Base-by-base conservation (phyloP, 2,113 vertebrate species). In the Myotis lucifugus region DNA sequence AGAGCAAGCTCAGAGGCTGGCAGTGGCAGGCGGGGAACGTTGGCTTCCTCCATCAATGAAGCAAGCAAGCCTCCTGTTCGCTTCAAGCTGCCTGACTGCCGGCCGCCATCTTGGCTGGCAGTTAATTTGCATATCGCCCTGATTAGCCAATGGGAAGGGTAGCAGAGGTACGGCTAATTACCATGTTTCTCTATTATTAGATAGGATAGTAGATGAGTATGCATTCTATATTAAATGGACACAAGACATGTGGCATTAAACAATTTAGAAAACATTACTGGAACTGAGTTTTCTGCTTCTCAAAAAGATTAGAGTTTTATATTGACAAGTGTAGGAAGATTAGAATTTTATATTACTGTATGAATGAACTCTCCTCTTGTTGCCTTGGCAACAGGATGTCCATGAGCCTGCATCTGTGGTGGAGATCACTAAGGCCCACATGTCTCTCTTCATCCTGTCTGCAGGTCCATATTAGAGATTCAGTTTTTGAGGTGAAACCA, bases 341-440 rank as follows among this genome's bases (percentile, higher is more conserved):
- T 40, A 23, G 74, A 64, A 66, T 66, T 82, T 79, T 69, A 23
- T 13, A 6, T 1, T 13, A 1, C 11, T 46, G 21, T 9, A 48
- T 19, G 17, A 56, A 70, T 42, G n/a, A 21, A 6, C 1, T 3
- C 29, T 48, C 2, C 6, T 61, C 42, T 29, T 27, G 12, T 3
- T 48, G 19, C 52, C 56, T 59, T 21, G 46, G 12, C 21, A 3
- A 17, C 15, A 11, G 81, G 17, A 50, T 29, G 5, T 21, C 3
- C 0, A 5, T 0, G 0, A 37, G 46, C 1, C 32, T 32, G n/a
- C 4, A 5, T 18, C 42, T 66, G 2, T 37, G 91, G 66, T 85
- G n/a, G 73, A 27, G 11, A 3, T 12, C 8, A 23, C 61, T 11
- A 23, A 67, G 23, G 32, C 14, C 23, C 40, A 5, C 25, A 2